Base-by-base conservation (phyloP, 2,113 vertebrate species). In the Cromileptes altivelis region DNA sequence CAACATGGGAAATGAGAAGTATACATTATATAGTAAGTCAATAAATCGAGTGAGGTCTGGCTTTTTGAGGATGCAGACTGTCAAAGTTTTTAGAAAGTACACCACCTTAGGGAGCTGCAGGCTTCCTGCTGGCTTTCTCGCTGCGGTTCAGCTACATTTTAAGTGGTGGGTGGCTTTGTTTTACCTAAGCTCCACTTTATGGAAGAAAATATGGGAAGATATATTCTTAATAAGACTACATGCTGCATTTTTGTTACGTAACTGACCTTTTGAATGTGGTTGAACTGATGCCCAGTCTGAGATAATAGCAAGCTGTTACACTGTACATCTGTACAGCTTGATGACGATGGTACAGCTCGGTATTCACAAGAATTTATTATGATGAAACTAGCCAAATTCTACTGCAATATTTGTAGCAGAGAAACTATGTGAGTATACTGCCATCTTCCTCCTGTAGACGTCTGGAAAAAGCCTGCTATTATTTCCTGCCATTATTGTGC, bases 1-100 rank as follows among this genome's bases (percentile, higher is more conserved):
- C 71, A 71, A 11, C 61, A 57, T 50, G 11, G 55, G 15, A 76
- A 49, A 57, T 62, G 19, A 84, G 27, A 84, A 25, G 74, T 64
- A 27, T 68, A 17, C 30, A 50, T 75, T 65, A 52, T 42, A 15
- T 65, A 67, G 42, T 64, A 25, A 17, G 56, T 67, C 61, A 42
- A 62, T 85, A 76, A 70, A 70, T 55, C 12, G 23, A 61, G 23
- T 11, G 33, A 37, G 45, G 52, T 73, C 73, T 74, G 18, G 70
- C 23, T 65, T 73, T 73, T 63, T 21, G 27, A 61, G 30, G 27
- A 63, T 60, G 21, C 55, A 70, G 55, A 56, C 64, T 64, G 50
- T 61, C 27, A 53, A 11, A 19, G 19, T 65, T 79, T 69, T 63
- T 42, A 63, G 52, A 23, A 56, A 42, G 15, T 60, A 47, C 8